Conservation (phyloP, 2,888 invertebrate species). For the Spialia ferax region DNA sequence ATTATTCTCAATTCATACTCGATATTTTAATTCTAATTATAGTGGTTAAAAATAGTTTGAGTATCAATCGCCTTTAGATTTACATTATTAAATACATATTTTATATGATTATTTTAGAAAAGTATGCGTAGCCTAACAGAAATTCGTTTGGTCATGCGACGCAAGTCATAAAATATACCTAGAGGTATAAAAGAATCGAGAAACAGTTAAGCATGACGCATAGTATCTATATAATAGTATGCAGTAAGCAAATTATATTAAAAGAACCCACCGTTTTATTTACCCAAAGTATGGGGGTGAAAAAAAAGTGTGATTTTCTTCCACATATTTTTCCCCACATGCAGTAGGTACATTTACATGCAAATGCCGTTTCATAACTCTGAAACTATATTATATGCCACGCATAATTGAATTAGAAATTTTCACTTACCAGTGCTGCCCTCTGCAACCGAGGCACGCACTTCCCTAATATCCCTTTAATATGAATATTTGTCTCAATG, state of each 20-base stretch:
- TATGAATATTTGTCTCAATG: slow-evolving; percentile 85
- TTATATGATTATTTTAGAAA: too few relatives aligned
- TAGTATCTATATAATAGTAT: too few relatives aligned
- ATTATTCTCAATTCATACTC: too few relatives aligned
- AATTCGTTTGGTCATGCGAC: too few relatives aligned
- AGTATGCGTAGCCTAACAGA: too few relatives aligned
- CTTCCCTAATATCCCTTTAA: slow-evolving; percentile 67
- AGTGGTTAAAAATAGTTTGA: too few relatives aligned
- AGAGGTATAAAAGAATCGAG: too few relatives aligned
- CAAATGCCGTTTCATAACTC: slow-evolving; percentile 52
- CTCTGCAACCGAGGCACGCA: slow-evolving; percentile 66
- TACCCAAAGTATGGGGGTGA: slow-evolving; percentile 18
- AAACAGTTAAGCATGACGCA: too few relatives aligned
- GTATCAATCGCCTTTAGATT: too few relatives aligned
- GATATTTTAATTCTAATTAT: too few relatives aligned
- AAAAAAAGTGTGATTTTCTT: slow-evolving; percentile 39
- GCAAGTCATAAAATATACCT: too few relatives aligned
- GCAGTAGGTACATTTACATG: slow-evolving; percentile 49
- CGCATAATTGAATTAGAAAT: slow-evolving; percentile 57
- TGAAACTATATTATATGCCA: slow-evolving; percentile 55
- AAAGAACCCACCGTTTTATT: slow-evolving; percentile 47
- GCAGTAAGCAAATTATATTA: slow-evolving; percentile 31
- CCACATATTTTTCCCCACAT: slow-evolving; percentile 48
- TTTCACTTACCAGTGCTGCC: slow-evolving; percentile 62
- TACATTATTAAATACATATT: too few relatives aligned